Evolutionary conservation across 2,888 invertebrate genomes (phyloP).

Genomic region (Cerastoderma edule): DNA sequence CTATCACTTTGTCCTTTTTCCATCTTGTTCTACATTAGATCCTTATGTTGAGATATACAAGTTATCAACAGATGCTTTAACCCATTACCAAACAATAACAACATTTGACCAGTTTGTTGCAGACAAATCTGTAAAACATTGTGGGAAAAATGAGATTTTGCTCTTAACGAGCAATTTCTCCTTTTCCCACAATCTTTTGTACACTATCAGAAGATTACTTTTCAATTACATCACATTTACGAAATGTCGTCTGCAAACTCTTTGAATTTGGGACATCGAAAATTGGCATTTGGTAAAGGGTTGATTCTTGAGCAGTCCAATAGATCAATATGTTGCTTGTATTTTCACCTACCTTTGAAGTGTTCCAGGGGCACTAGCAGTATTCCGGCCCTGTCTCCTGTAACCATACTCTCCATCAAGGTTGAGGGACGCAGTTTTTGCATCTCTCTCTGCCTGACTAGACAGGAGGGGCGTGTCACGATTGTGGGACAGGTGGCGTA

Average conservation of each 20-base stretch:
- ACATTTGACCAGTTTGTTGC: background rate
- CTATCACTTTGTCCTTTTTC: background rate
- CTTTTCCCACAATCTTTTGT: slow-evolving; percentile 8
- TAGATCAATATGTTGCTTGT: no score
- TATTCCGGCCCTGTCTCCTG: slow-evolving; percentile 55
- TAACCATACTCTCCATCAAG: slow-evolving; percentile 65
- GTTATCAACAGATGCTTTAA: background rate
- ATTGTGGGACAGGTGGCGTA: slow-evolving; percentile 74
- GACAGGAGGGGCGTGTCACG: slow-evolving; percentile 71
- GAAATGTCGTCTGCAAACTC: no score
- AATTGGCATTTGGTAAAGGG: no score
- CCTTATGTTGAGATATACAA: background rate
- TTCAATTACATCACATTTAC: no score
- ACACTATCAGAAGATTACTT: background rate
- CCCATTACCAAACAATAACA: background rate
- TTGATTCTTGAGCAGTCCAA: no score
- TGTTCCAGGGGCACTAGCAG: slow-evolving; percentile 75
- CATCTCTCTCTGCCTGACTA: slow-evolving; percentile 44
- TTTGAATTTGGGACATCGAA: no score
- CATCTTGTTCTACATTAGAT: background rate
- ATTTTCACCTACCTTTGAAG: slow-evolving; percentile 77
- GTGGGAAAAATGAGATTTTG: slow-evolving; percentile 8
- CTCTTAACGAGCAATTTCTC: background rate
- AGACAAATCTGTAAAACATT: background rate
- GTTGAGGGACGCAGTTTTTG: slow-evolving; percentile 65